Evolutionary conservation across 2,797 vertebrate species (phyloP), one percentile per base, ranked within the genome.

Genomic region (Pampus argenteus): DNA sequence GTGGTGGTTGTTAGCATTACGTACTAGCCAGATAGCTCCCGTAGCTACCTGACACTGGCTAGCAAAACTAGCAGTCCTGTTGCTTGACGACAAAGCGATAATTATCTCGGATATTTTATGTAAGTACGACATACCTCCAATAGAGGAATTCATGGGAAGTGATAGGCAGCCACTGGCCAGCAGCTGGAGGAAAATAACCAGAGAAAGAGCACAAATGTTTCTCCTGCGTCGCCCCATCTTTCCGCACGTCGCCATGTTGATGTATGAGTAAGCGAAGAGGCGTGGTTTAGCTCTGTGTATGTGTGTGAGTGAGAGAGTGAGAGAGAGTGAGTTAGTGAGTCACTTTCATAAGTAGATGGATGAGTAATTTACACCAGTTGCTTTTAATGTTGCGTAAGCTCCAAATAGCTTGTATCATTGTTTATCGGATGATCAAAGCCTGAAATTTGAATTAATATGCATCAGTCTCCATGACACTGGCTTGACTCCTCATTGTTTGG

Each of bases 231-330:
- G 78, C 6, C 20, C 59, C 72, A 74, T 89, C 79, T 34, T 87
- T 23, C 83, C 54, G 42, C 26, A 42, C 9, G 74, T 40, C 87
- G 93, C 93, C 94, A 95, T 94, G 86, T 94, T 94, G 80, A 13
- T 81, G 56, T 18, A 70, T 42, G 66, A 74, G 50, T 66, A 25
- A 57, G 26, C 44, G 50, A n/a, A 36, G 58, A 6, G 74, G 77
- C 55, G 86, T 69, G 85, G 77, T 0, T 62, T 58, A 6, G 18
- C 1, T 26, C 29, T 40, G 38, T 40, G 11, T 14, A 13, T 40
- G 38, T 14, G 38, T 15, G 38, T 14, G 11, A 3, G 11, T 3
- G 38, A 17, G 15, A 5, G 14, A 17, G 40, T 42, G 40, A 17
- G 40, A 17, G 40, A 4, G 38, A 40, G 38, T 40, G 11, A 40